Evolutionary conservation across 2,113 vertebrate species (phyloP), one percentile per base, ranked within the genome.

Genomic region (Myrmecobius fasciatus): DNA sequence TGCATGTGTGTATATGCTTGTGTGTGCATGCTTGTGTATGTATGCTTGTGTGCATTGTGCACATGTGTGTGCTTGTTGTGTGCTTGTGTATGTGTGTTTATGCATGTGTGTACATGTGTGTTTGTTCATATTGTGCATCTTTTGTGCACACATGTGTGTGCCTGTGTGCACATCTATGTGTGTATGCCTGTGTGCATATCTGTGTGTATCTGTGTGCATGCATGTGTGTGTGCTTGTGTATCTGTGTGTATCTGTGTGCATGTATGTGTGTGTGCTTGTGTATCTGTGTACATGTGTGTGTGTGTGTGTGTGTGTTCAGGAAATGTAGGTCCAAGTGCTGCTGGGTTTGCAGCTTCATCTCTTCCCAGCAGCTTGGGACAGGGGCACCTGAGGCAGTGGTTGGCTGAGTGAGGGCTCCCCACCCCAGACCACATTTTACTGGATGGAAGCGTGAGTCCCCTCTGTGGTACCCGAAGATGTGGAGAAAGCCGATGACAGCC

Each of bases 281-380:
- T 0, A n/a, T n/a, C n/a, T n/a, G 49, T 49, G 49, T 8, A 49
- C 4, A 49, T 67, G 3, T 26, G 1, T 12, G 89, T 36, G 83
- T 0, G 51, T 48, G 1, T 36, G 96, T 60, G 91, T 90, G 95
- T 95, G 95, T 0, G 3, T 95, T 8, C 22, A 83, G 67, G 97
- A 97, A 96, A 95, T 36, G 92, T 95, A 8, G 94, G 96, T 91
- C 1, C 92, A 97, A 95, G 52, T 94, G 94, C 43, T 91, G 89
- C 51, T 17, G 89, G 47, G 67, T 95, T 89, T 75, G 51, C 46
- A 0, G 22, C 95, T 31, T 91, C 31, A 22, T 11, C 49, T 97
- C 97, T 97, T 98, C 92, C 95, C 97, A n/a, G n/a, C 95, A 94
- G 97, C 91, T 94, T 93, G 94, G 98, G 97, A 94, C 75, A 26